These are phyloP conservation scores for Philaethria dido DNA, from an alignment of 2,888 invertebrate genomes.

Conservation along the genomic window DNA sequence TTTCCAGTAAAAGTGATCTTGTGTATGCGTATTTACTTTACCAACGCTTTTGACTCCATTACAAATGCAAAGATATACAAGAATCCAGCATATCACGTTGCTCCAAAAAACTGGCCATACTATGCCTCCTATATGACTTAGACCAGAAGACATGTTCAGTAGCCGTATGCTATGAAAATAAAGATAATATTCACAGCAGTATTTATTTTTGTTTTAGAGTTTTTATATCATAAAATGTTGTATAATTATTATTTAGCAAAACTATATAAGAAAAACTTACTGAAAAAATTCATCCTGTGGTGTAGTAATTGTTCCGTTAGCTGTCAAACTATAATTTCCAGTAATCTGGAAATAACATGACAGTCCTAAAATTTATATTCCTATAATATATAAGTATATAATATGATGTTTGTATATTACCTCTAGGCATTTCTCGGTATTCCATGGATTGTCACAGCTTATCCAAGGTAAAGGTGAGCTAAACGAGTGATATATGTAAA, in stretches of 20 bases:
- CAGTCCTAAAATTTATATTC: background rate
- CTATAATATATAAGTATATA: background rate
- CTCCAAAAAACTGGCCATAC: conserved; percentile 92
- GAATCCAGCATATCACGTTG: conserved; percentile 90
- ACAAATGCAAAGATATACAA: conserved; percentile 93
- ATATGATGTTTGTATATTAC: conserved; percentile 57
- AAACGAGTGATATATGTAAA: conserved; percentile 90
- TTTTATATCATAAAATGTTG: too few species aligned
- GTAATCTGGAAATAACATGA: conserved; percentile 65
- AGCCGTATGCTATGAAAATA: conserved; percentile 87
- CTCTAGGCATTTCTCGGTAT: conserved; percentile 88
- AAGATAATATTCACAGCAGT: background rate
- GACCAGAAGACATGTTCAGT: conserved; percentile 88
- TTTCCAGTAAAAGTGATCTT: conserved; percentile 52
- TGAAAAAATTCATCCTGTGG: conserved; percentile 93
- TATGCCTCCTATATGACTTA: conserved; percentile 89
- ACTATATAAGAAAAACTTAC: conserved; percentile 76
- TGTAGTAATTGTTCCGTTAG: conserved; percentile 80
- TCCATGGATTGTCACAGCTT: conserved; percentile 91
- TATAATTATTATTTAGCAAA: too few species aligned
- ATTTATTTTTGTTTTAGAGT: too few species aligned
- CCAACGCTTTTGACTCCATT: conserved; percentile 94
- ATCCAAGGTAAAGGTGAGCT: conserved; percentile 89
- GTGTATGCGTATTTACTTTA: conserved; percentile 82
- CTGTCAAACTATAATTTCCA: conserved; percentile 61